Conservation (phyloP, 1,140 invertebrate species). For the Anadara kagoshimensis region DNA sequence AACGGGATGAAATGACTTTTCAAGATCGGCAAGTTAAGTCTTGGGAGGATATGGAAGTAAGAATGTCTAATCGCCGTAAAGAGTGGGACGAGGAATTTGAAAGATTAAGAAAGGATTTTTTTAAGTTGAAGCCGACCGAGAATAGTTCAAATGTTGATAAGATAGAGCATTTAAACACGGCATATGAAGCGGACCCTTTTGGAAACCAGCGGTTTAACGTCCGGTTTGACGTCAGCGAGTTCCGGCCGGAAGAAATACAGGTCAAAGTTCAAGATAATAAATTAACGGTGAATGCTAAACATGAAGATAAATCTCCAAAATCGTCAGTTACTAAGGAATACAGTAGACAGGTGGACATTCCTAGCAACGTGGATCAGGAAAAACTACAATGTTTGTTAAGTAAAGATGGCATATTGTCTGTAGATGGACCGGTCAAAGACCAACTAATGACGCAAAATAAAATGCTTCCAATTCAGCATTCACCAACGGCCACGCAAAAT, state of each 20-base stretch:
- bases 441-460: slow-evolving; percentile 48
- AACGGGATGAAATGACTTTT: slow-evolving; percentile 66
- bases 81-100: slow-evolving; percentile 72
- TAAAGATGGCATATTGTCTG: slow-evolving; percentile 68
- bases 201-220: slow-evolving; percentile 66
- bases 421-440: slow-evolving; percentile 61
- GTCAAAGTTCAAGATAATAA: slow-evolving; percentile 69
- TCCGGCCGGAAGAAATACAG: slow-evolving; percentile 69
- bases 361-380: slow-evolving; percentile 65
- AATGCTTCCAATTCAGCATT: slow-evolving; percentile 53
- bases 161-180: slow-evolving; percentile 51
- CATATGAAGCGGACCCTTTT: slow-evolving; percentile 61
- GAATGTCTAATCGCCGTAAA: slow-evolving; percentile 65
- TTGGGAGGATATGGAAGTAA: slow-evolving; percentile 68
- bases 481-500: slow-evolving; percentile 19
- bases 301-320: slow-evolving; percentile 62
- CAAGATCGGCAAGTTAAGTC: slow-evolving; percentile 69
- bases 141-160: slow-evolving; percentile 47
- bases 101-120: slow-evolving; percentile 70
- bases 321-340: slow-evolving; percentile 68
- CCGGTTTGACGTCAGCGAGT: slow-evolving; percentile 71
- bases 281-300: slow-evolving; percentile 65
- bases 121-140: slow-evolving; percentile 68
- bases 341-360: slow-evolving; percentile 71
- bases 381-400: slow-evolving; percentile 66